Percentiles rank a stretch among this genome's conserved stretches.
phyloP scores from a whole-genome alignment of 2,113 vertebrate species.

The Telmatochromis brachygnathus region DNA sequence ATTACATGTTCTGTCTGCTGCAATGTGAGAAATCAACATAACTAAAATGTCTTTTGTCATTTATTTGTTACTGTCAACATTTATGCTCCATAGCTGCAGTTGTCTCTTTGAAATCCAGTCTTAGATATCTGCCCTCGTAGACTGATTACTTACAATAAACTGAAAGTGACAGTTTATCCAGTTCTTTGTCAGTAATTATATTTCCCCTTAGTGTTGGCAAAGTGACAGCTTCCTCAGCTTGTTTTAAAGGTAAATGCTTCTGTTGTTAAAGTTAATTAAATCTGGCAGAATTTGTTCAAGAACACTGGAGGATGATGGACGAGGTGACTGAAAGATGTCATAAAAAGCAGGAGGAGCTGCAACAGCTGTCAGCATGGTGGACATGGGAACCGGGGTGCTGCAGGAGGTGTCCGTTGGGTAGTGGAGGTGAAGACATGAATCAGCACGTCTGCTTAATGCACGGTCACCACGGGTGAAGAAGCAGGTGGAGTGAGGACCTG shows the following conservation, averaged over 20 bases:
- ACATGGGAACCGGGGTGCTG: neutral
- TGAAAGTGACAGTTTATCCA: neutral
- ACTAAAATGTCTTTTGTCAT: neutral
- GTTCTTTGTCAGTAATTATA: neutral
- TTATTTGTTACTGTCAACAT: neutral
- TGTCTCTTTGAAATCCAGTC: neutral
- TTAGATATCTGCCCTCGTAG: neutral
- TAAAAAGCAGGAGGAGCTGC: neutral
- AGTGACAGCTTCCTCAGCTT: neutral
- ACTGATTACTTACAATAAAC: neutral
- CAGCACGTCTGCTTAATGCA: neutral
- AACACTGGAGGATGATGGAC: neutral
- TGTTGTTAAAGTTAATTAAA: neutral
- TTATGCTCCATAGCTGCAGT: neutral
- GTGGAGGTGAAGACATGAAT: neutral
- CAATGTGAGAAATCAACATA: neutral
- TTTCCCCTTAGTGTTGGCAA: neutral
- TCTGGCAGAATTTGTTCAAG: neutral
- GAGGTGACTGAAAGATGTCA: neutral
- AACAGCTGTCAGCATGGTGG: slow-evolving; percentile 9
- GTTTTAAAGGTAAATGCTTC: neutral
- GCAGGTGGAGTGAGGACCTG: neutral
- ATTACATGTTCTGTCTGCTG: neutral
- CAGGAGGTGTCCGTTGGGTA: neutral
- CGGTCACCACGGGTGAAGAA: neutral